Evolutionary conservation across 2,113 vertebrate genomes (phyloP).

Genomic region (Coptodon bakossiorum): DNA sequence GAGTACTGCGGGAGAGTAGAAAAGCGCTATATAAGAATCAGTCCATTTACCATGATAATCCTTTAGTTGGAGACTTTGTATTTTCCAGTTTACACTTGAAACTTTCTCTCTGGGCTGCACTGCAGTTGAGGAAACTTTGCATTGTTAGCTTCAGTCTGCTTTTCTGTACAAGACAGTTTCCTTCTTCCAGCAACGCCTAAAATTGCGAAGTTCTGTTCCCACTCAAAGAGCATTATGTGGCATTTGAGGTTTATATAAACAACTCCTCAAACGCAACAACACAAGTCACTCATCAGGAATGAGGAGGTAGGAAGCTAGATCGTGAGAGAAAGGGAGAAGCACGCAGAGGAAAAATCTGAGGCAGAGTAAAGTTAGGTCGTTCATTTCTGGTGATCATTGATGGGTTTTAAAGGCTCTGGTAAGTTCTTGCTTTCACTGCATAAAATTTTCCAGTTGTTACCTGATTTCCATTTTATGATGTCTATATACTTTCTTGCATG

Average conservation of each 20-base stretch:
- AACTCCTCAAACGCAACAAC: neutral
- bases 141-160: neutral
- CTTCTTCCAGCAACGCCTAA: neutral
- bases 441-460: neutral
- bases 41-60: neutral
- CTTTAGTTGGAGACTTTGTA: neutral
- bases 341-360: neutral
- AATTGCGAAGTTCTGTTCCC: accelerated
- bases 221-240: neutral
- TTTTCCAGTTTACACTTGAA: neutral
- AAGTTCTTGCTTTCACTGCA: neutral
- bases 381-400: neutral
- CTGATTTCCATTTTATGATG: neutral
- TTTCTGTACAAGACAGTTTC: neutral
- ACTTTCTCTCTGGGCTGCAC: neutral
- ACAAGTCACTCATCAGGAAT: neutral
- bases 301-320: neutral
- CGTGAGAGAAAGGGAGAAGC: neutral
- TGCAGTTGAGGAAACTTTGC: neutral
- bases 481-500: neutral
- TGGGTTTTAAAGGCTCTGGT: neutral
- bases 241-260: neutral
- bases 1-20: accelerated
- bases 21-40: neutral
- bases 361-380: neutral